These are phyloP conservation scores for Coptodon rendalli DNA, from an alignment of 2,113 vertebrate species.

Conservation along the genomic window DNA sequence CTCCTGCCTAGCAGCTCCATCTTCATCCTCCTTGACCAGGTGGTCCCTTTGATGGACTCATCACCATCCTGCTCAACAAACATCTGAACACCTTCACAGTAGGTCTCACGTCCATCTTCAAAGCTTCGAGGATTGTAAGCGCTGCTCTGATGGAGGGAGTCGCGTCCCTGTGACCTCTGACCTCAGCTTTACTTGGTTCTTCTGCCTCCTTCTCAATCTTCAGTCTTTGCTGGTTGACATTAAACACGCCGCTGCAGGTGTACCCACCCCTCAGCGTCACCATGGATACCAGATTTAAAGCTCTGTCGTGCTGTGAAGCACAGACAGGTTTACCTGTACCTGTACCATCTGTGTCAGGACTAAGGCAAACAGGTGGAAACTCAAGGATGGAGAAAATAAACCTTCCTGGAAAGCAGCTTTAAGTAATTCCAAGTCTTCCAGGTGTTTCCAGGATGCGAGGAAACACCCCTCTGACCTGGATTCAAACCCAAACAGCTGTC, in stretches of 20 bases:
- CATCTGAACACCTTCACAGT: not conserved
- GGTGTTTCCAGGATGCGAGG: not conserved
- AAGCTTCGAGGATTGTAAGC: not conserved
- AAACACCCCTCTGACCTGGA: not conserved
- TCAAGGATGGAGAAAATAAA: not conserved
- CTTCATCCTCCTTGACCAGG: not conserved
- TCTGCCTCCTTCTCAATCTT: not conserved
- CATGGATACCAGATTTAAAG: not conserved
- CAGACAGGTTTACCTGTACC: not conserved
- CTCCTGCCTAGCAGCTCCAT: not conserved
- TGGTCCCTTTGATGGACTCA: not conserved
- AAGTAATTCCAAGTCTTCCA: not conserved
- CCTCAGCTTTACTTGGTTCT: not conserved
- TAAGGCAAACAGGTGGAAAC: not conserved
- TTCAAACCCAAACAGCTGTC: not conserved
- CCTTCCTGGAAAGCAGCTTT: not conserved
- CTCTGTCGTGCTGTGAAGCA: not conserved
- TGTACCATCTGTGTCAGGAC: not conserved
- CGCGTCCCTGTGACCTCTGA: not conserved
- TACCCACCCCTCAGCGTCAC: not conserved
- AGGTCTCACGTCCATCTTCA: not conserved
- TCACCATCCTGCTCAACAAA: not conserved
- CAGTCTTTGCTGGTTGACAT: not conserved
- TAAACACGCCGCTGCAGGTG: not conserved
- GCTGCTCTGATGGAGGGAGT: accelerated